Evolutionary conservation across 2,888 invertebrate species (phyloP).

Genomic region (Megaustenia siamemsis): DNA sequence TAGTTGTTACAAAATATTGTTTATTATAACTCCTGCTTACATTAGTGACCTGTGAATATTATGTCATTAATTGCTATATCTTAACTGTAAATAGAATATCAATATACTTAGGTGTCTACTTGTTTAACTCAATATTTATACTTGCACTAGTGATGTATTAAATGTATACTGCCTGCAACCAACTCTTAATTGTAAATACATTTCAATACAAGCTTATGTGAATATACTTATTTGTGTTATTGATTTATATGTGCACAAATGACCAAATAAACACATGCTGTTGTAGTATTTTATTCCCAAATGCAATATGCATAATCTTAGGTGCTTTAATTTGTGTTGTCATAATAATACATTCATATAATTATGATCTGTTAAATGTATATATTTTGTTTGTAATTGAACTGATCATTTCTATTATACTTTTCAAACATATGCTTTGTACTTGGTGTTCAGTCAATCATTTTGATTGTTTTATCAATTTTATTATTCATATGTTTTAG

Average conservation of each 20-base stretch:
- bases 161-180: background rate
- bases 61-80: too few relatives aligned
- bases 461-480: too few relatives aligned
- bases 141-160: background rate
- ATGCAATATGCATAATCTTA: background rate
- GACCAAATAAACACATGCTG: background rate
- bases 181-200: background rate
- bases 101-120: too few relatives aligned
- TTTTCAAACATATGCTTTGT: too few relatives aligned
- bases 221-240: background rate
- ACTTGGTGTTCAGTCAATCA: too few relatives aligned
- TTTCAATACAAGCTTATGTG: background rate
- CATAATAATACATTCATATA: background rate
- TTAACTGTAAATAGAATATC: too few relatives aligned
- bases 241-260: background rate
- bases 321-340: background rate
- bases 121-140: too few relatives aligned
- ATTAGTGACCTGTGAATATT: background rate
- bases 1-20: background rate
- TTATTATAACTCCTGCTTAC: background rate
- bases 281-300: background rate
- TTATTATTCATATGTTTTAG: too few relatives aligned
- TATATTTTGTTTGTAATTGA: too few relatives aligned
- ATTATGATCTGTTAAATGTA: too few relatives aligned
- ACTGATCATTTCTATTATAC: too few relatives aligned